Conservation (phyloP, 2,797 vertebrate species). For the Sternotherus odoratus region DNA sequence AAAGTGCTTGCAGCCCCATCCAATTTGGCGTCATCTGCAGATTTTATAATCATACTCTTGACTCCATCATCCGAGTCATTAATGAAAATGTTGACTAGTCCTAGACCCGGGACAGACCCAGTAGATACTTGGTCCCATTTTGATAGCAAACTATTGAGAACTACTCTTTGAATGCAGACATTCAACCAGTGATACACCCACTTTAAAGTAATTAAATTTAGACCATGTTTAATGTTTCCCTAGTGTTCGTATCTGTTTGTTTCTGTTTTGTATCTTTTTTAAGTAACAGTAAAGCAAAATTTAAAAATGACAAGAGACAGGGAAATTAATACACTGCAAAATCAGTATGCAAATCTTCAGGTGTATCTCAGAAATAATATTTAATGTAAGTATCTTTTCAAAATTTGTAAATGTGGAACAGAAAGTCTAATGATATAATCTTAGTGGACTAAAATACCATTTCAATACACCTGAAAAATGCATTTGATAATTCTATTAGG, state of each 20-base stretch:
- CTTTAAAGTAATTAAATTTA: too few relatives aligned
- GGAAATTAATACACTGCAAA: background rate
- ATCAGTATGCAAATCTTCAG: background rate
- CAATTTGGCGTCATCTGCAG: too few relatives aligned
- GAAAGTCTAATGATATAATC: background rate
- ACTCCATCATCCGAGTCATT: too few relatives aligned
- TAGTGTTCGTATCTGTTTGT: background rate
- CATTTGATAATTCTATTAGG: background rate
- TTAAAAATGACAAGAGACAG: background rate
- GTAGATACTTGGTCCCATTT: too few relatives aligned
- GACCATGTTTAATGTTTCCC: too few relatives aligned
- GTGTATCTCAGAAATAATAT: background rate
- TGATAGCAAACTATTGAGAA: too few relatives aligned
- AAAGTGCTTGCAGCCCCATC: too few relatives aligned
- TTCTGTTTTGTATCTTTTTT: background rate
- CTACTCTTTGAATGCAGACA: too few relatives aligned
- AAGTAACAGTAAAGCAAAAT: background rate
- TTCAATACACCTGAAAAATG: background rate
- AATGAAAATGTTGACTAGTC: too few relatives aligned
- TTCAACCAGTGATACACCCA: too few relatives aligned
- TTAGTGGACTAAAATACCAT: background rate
- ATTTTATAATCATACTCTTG: too few relatives aligned
- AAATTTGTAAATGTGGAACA: background rate
- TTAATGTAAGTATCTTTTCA: background rate
- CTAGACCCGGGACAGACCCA: too few relatives aligned